Percentiles rank a stretch among this genome's conserved stretches.
Evolutionary conservation across 2,113 vertebrate genomes (phyloP).

Genomic region (Pangasianodon gigas): DNA sequence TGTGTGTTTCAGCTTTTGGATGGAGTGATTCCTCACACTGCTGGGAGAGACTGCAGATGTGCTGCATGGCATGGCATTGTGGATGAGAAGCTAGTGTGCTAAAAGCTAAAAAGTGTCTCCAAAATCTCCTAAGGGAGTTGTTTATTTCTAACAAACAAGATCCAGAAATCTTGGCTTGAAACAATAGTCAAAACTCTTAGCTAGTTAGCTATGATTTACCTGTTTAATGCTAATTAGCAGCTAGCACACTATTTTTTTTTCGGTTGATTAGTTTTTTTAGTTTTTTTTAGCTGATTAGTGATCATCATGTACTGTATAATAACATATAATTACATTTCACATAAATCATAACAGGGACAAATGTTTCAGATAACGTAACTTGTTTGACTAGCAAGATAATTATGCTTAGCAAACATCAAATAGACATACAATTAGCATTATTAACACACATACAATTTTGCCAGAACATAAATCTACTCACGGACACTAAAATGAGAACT

Average conservation of each 20-base stretch:
- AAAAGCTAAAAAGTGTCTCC: conserved; percentile 61
- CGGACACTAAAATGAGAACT: background rate
- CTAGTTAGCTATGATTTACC: background rate
- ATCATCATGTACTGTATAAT: background rate
- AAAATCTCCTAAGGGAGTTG: background rate
- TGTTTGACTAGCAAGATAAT: background rate
- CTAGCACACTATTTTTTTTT: background rate
- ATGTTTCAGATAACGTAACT: background rate
- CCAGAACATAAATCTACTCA: background rate
- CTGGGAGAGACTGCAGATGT: conserved; percentile 83
- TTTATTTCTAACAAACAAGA: background rate
- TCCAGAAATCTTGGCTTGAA: background rate
- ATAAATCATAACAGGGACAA: background rate
- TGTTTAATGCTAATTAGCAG: background rate
- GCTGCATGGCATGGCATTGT: conserved; percentile 64
- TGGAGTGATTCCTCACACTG: conserved; percentile 81
- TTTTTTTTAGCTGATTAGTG: background rate
- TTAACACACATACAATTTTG: background rate
- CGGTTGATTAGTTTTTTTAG: background rate
- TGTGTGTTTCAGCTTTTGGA: conserved; percentile 68
- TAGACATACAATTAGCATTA: background rate
- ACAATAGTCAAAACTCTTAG: background rate
- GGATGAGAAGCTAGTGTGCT: conserved; percentile 78
- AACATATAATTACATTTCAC: background rate
- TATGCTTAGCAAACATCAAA: background rate